These are phyloP conservation scores for Thomomys bottae DNA, from an alignment of 2,113 vertebrate genomes.

Conservation along the genomic window DNA sequence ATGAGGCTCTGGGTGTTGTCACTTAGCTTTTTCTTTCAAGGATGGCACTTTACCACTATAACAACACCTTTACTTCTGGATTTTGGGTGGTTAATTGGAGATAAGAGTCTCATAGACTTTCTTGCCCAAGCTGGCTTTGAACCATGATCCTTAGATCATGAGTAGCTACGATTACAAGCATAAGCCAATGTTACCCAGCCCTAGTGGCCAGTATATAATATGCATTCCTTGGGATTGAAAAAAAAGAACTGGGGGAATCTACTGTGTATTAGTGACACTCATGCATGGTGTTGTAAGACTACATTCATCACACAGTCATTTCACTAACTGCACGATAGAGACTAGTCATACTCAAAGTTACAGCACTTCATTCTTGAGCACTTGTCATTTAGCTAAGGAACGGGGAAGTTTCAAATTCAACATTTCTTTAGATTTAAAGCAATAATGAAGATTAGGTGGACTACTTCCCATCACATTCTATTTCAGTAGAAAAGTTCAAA, in stretches of 20 bases:
- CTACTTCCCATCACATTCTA: background rate
- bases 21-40: too few relatives aligned
- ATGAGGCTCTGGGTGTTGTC: too few relatives aligned
- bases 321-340: too few relatives aligned
- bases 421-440: conserved; percentile 12
- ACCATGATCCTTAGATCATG: too few relatives aligned
- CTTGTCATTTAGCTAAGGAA: background rate
- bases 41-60: too few relatives aligned
- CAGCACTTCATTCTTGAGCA: background rate
- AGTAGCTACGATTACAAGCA: too few relatives aligned
- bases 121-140: too few relatives aligned
- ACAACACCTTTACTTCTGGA: too few relatives aligned
- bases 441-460: background rate
- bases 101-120: too few relatives aligned
- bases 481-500: background rate
- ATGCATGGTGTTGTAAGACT: background rate
- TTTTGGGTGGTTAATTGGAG: too few relatives aligned
- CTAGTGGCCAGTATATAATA: background rate
- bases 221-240: background rate
- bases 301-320: rapidly evolving
- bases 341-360: background rate
- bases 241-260: background rate
- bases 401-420: background rate
- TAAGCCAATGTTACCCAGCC: too few relatives aligned
- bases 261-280: background rate